phyloP scores from a whole-genome alignment of 1,140 invertebrate genomes.

The Aphelinus atriplicis region DNA sequence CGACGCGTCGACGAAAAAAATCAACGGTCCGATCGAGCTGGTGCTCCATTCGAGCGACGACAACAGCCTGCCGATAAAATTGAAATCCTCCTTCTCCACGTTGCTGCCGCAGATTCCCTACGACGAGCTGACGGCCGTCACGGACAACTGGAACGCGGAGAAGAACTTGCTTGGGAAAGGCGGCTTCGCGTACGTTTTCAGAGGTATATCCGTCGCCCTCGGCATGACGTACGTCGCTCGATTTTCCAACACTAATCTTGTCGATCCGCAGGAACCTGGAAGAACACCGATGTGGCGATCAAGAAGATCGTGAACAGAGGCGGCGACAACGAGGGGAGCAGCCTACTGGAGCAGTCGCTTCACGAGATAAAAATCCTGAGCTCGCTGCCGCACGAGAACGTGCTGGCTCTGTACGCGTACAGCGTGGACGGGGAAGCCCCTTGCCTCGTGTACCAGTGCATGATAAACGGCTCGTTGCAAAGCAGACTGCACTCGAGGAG shows the following conservation, averaged over 20 bases:
- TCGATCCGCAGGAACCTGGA: slow-evolving; percentile 74
- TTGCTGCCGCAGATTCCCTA: not conserved
- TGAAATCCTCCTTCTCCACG: not conserved
- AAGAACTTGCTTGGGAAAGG: slow-evolving; percentile 80
- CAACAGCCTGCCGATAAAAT: not conserved
- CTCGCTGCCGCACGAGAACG: slow-evolving; percentile 85
- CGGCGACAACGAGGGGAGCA: no score
- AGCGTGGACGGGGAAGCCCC: slow-evolving; percentile 73
- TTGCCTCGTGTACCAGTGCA: slow-evolving; percentile 89
- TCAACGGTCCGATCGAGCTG: not conserved
- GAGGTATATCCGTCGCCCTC: slow-evolving; percentile 64
- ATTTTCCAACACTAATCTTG: not conserved
- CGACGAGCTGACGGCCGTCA: slow-evolving; percentile 76
- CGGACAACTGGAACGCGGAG: slow-evolving; percentile 74
- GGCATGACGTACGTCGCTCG: not conserved
- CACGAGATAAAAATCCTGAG: slow-evolving; percentile 78
- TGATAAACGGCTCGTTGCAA: slow-evolving; percentile 88
- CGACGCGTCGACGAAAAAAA: not conserved
- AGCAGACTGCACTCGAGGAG: slow-evolving; percentile 71
- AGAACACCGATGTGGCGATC: slow-evolving; percentile 83
- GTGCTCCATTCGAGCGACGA: not conserved
- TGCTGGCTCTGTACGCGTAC: slow-evolving; percentile 87
- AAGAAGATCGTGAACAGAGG: slow-evolving; percentile 74
- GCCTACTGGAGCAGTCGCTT: slow-evolving; percentile 71
- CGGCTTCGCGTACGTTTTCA: slow-evolving; percentile 87